phyloP scores from a whole-genome alignment of 92 coral and sea anemone genomes.

The Hydrozoanthus gracilis region DNA sequence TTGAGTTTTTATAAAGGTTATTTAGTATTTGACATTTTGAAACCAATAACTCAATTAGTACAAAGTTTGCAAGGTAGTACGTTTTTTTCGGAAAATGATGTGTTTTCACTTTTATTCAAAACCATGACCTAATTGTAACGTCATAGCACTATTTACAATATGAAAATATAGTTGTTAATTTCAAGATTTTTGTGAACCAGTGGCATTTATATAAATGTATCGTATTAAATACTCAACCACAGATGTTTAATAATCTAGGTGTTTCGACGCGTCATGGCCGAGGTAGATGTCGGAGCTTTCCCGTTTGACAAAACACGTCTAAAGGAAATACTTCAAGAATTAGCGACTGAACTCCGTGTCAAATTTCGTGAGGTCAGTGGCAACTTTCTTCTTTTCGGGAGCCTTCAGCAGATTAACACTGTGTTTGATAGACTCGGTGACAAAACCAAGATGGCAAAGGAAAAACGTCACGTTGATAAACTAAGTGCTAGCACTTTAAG shows the following conservation, averaged over 20 bases:
- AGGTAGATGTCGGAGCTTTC: slow-evolving; percentile 22
- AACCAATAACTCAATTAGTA: too few species aligned
- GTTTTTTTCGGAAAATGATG: too few species aligned
- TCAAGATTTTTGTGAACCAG: too few species aligned
- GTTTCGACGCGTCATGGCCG: slow-evolving; percentile 48
- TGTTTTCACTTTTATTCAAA: too few species aligned
- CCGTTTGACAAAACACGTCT: neutral
- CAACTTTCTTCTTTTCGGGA: slow-evolving; percentile 31
- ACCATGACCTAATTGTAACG: too few species aligned
- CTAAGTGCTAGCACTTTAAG: neutral
- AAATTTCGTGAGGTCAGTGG: slow-evolving; percentile 21
- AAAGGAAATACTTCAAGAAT: neutral
- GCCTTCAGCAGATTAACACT: slow-evolving; percentile 2
- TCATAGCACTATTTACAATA: too few species aligned
- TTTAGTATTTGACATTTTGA: too few species aligned
- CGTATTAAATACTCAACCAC: neutral
- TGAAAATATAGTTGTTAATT: too few species aligned
- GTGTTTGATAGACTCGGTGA: slow-evolving; percentile 12
- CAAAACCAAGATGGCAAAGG: neutral
- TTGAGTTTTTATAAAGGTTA: too few species aligned
- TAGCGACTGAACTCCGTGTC: neutral
- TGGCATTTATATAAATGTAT: too few species aligned
- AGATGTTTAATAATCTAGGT: neutral
- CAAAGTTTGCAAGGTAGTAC: too few species aligned
- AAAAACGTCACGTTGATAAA: neutral